Evolutionary conservation across 2,113 vertebrate species (phyloP).

Genomic region (Tretioscincus oriximinensis): DNA sequence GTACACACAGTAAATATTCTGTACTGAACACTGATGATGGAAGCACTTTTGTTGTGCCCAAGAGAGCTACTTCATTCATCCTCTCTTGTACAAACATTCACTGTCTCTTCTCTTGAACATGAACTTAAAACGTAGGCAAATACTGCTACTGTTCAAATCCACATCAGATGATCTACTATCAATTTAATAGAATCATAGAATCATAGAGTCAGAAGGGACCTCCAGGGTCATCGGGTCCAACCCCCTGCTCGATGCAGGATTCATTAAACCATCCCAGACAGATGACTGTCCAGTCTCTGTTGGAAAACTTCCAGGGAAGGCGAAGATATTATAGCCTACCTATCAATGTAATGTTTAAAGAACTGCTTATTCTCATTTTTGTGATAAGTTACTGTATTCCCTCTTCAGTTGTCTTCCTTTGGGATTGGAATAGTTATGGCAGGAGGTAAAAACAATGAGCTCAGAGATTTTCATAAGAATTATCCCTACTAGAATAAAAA

Average conservation of each 20-base stretch:
- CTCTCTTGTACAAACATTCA: no score
- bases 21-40: not conserved
- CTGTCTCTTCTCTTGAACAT: no score
- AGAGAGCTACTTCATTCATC: not conserved
- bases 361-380: not conserved
- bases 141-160: not conserved
- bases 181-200: no score
- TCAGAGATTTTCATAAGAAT: not conserved
- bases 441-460: not conserved
- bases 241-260: no score
- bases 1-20: not conserved
- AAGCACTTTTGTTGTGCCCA: not conserved
- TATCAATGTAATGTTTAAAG: no score
- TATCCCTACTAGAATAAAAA: not conserved
- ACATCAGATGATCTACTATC: not conserved
- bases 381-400: not conserved
- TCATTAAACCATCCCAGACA: no score
- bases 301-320: no score
- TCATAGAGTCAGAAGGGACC: no score
- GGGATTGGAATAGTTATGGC: not conserved
- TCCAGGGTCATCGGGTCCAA: no score
- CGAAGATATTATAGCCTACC: not conserved
- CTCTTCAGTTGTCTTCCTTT: not conserved
- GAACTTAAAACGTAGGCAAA: not conserved
- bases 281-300: no score